A percentile compares a stretch with the other conserved stretches of the same genome.
Conservation (phyloP, 2,888 invertebrate genomes). For the Harpagoxenus sublaevis region DNA sequence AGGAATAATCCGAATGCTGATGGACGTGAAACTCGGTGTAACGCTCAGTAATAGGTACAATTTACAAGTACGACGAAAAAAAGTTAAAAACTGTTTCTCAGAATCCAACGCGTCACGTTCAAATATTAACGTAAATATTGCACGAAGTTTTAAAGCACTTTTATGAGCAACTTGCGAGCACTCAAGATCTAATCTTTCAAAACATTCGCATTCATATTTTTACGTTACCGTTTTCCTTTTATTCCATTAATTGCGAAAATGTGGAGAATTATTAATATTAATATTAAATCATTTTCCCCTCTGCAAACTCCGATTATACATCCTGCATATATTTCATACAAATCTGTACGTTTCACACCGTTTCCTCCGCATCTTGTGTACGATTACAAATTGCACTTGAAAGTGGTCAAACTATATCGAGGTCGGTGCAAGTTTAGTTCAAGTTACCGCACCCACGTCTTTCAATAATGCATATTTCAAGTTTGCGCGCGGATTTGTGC, state of each 20-base stretch:
- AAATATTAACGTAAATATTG: not conserved
- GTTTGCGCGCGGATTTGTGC: constrained; percentile 45
- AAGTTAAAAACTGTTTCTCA: constrained; percentile 16
- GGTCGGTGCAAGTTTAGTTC: constrained; percentile 35
- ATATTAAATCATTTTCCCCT: not conserved
- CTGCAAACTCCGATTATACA: not conserved
- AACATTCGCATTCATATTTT: not conserved
- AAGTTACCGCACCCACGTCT: constrained; percentile 40
- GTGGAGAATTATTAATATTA: not conserved
- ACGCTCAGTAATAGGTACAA: not conserved
- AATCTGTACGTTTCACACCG: constrained; percentile 16
- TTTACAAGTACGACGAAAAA: not conserved
- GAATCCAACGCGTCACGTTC: not conserved
- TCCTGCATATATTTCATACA: not conserved
- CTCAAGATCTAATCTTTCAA: not conserved
- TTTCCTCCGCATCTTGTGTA: constrained; percentile 12
- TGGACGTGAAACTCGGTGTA: not conserved
- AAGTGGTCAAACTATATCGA: constrained; percentile 33
- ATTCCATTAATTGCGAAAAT: not conserved
- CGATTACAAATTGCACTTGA: constrained; percentile 35
- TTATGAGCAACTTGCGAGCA: not conserved
- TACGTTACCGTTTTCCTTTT: constrained; percentile 8
- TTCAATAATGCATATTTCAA: constrained; percentile 49
- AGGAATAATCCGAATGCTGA: constrained; percentile 4
- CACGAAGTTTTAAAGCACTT: not conserved